Conservation (phyloP, 2,113 vertebrate genomes). For the Nannobrachium achirus region DNA sequence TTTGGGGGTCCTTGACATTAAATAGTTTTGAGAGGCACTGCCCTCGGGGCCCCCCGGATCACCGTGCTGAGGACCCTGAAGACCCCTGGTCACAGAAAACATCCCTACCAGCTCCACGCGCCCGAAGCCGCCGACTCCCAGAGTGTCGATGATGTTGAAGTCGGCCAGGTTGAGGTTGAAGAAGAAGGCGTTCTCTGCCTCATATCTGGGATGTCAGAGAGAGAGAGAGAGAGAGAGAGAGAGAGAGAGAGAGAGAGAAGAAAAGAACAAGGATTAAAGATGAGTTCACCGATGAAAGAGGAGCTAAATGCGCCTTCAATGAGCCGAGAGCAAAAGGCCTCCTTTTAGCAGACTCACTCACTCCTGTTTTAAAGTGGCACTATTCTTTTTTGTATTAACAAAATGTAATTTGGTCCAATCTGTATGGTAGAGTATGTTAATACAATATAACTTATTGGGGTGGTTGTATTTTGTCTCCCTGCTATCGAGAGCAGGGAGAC, state of each 20-base stretch:
- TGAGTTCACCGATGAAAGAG: slow-evolving; percentile 57
- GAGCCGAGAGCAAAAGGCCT: slow-evolving; percentile 58
- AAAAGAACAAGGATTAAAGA: slow-evolving; percentile 62
- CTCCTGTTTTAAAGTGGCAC: slow-evolving; percentile 63
- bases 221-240: slow-evolving; percentile 38
- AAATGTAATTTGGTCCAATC: not conserved
- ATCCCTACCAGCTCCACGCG: slow-evolving; percentile 81
- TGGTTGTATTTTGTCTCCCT: no score
- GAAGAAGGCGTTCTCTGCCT: slow-evolving; percentile 85
- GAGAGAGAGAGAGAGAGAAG: slow-evolving; percentile 35
- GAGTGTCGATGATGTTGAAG: slow-evolving; percentile 88
- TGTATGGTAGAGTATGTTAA: slow-evolving; percentile 32
- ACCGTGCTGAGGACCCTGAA: no score
- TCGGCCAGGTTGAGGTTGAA: slow-evolving; percentile 80
- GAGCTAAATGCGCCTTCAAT: slow-evolving; percentile 66
- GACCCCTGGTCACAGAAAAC: no score
- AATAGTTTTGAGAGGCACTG: no score
- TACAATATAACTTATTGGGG: not conserved
- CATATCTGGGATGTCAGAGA: slow-evolving; percentile 84
- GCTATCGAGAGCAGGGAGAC: no score
- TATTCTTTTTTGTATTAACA: no score
- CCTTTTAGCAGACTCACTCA: slow-evolving; percentile 29
- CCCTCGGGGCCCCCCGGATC: no score
- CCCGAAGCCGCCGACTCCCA: slow-evolving; percentile 93
- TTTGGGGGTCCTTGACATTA: no score